phyloP scores from a whole-genome alignment of 2,113 vertebrate species.

The Pandion haliaetus region DNA sequence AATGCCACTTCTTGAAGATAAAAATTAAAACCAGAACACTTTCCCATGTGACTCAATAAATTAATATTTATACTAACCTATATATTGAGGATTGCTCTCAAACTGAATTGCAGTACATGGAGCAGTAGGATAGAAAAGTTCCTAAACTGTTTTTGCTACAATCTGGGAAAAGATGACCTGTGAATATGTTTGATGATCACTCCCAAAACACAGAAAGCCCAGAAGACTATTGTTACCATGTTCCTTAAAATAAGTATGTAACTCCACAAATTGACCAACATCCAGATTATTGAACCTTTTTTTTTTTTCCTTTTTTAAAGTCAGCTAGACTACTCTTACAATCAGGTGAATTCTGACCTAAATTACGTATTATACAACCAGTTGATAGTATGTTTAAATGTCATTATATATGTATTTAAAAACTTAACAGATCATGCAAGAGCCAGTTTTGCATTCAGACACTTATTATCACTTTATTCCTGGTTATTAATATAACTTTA shows the following conservation, averaged over 20 bases:
- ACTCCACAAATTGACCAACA: neutral
- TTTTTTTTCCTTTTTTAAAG: neutral
- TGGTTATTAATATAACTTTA: neutral
- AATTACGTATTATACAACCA: neutral
- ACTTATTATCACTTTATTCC: neutral
- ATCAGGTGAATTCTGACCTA: neutral
- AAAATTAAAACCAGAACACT: neutral
- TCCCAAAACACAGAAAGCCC: neutral
- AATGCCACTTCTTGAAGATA: neutral
- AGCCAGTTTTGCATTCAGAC: neutral
- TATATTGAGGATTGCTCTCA: neutral
- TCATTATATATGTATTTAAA: neutral
- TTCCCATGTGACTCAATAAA: neutral
- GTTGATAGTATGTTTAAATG: neutral
- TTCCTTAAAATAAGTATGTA: neutral
- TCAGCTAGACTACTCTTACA: neutral
- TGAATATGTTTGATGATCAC: neutral
- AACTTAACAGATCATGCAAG: neutral
- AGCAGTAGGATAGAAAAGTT: neutral
- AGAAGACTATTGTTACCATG: neutral
- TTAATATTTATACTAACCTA: neutral
- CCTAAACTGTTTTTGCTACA: neutral
- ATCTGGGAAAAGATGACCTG: neutral
- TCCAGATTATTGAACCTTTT: neutral
- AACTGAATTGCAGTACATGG: neutral